Evolutionary conservation across 2,113 vertebrate species (phyloP), one percentile per base, ranked within the genome.

Genomic region (Meriones unguiculatus): DNA sequence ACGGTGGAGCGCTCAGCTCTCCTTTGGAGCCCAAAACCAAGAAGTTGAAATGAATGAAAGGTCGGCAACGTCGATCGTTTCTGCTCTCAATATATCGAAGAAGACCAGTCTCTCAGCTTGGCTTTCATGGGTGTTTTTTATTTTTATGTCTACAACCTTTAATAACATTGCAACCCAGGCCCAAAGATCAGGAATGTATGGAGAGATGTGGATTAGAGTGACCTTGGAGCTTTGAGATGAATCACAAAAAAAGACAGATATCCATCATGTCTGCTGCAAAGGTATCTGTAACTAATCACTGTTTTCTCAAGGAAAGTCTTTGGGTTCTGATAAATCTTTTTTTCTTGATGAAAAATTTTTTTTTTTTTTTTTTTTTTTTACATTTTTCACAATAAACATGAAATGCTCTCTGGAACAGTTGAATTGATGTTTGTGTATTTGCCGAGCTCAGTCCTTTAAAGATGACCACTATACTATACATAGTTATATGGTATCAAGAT

Each of bases 311-410:
- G 90, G 78, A 94, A 94, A 57, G 73, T 22, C 90, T 81, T 20
- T 28, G 18, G 20, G 28, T 95, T 96, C 67, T 95, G 7, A 89
- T 80, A 87, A 96, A 62, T 92, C 69, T 93, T 17, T 38, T 93
- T 96, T 96, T 80, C 67, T 94, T 52, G 92, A 7, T 80, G 91
- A 92, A n/a, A n/a, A n/a, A n/a, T n/a, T n/a, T n/a, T n/a, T n/a
- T n/a, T n/a, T n/a, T n/a, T n/a, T n/a, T n/a, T n/a, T n/a, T n/a
- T 20, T 35, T 97, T 96, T 94, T 38, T 97, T 38, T 73, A 22
- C n/a, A n/a, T n/a, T 96, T 97, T 95, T 50, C 54, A 38, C 94
- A 96, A 96, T 95, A 96, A 96, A 90, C 95, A 52, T 93, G 65
- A 95, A 97, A 92, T 32, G 50, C 65, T 88, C 2, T 87, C 84